Conservation (phyloP, 2,113 vertebrate genomes). For the Platichthys flesus region DNA sequence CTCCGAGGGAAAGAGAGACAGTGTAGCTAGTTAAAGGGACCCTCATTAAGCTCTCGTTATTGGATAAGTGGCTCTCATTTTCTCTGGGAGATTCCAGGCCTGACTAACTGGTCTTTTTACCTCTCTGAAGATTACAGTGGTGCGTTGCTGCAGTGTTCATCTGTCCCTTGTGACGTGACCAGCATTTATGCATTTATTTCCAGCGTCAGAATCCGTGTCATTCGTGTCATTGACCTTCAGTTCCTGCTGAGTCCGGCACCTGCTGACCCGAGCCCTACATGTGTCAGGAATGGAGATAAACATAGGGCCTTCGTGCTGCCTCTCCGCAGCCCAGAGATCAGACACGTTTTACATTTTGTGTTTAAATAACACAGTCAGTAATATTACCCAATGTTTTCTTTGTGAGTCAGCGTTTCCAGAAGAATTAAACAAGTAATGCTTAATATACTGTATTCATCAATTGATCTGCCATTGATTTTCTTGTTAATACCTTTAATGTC, state of each 20-base stretch:
- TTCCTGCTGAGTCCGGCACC: conserved; percentile 78
- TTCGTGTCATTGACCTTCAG: conserved; percentile 79
- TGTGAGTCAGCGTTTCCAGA: conserved; percentile 21
- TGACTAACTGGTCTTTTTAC: conserved; percentile 80
- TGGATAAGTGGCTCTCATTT: conserved; percentile 86
- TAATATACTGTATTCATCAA: background rate
- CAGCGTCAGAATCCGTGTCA: conserved; percentile 66
- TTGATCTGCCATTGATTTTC: background rate
- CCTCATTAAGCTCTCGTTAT: conserved; percentile 85
- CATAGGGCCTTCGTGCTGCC: conserved; percentile 64
- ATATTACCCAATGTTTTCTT: conserved; percentile 90
- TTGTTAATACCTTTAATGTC: background rate
- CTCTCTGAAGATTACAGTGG: conserved; percentile 76
- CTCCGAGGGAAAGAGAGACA: conserved; percentile 77
- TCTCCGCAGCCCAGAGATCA: conserved; percentile 75
- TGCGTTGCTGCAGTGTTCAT: conserved; percentile 62
- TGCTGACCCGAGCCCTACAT: conserved; percentile 75
- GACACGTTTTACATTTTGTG: conserved; percentile 72
- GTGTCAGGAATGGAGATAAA: conserved; percentile 76
- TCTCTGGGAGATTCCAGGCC: conserved; percentile 79
- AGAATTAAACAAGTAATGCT: background rate
- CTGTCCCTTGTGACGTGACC: conserved; percentile 70
- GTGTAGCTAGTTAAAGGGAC: conserved; percentile 82
- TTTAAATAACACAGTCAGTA: conserved; percentile 85
- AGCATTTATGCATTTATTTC: conserved; percentile 71